Percentiles rank a stretch among this genome's conserved stretches.
phyloP scores from a whole-genome alignment of 2,888 invertebrate genomes.

The Morpho deidamia region DNA sequence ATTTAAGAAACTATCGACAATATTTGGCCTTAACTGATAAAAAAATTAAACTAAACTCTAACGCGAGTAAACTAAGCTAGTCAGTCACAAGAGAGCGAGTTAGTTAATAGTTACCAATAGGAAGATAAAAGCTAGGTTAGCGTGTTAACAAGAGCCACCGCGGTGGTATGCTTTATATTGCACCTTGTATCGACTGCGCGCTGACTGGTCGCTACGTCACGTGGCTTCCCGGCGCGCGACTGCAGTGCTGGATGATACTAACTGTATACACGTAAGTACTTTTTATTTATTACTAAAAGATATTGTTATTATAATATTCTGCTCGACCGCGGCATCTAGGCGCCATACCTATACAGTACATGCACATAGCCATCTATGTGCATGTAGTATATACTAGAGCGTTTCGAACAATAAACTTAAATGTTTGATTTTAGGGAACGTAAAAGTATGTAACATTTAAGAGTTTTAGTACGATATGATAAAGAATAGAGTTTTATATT shows the following conservation, averaged over 20 bases:
- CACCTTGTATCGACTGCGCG: slow-evolving; percentile 78
- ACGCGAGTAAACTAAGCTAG: slow-evolving; percentile 49
- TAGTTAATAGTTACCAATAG: slow-evolving; percentile 65
- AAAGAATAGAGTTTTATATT: too few species aligned
- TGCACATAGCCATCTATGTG: too few species aligned
- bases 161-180: slow-evolving; percentile 77
- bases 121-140: slow-evolving; percentile 37
- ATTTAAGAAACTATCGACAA: slow-evolving; percentile 28
- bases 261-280: slow-evolving; percentile 82
- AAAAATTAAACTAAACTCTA: slow-evolving; percentile 31
- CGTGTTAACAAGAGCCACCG: slow-evolving; percentile 56
- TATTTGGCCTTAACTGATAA: slow-evolving; percentile 39
- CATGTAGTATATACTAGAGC: too few species aligned
- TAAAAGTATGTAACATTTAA: too few species aligned
- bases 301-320: too few species aligned
- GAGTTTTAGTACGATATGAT: too few species aligned
- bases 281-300: slow-evolving; percentile 5
- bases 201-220: slow-evolving; percentile 79
- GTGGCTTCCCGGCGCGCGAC: slow-evolving; percentile 79
- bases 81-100: slow-evolving; percentile 46
- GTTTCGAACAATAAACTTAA: too few species aligned
- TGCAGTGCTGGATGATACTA: slow-evolving; percentile 83
- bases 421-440: too few species aligned
- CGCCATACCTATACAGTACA: too few species aligned
- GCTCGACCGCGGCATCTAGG: too few species aligned